Base-by-base conservation (phyloP, 2,888 invertebrate species). In the Biston stratarius region DNA sequence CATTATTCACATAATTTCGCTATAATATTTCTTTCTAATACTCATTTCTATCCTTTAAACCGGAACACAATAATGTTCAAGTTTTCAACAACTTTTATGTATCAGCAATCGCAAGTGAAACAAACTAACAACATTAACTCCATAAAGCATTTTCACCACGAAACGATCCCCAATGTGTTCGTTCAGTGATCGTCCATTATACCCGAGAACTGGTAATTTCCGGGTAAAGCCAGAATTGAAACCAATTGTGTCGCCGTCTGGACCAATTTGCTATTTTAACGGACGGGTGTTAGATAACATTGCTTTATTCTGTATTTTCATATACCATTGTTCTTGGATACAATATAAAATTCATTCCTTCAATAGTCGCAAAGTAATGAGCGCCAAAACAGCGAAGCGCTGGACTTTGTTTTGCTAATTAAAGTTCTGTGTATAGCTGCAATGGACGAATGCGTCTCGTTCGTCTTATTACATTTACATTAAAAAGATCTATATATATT, bases 121-220 rank as follows among this genome's bases (percentile, higher is more conserved):
- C 51, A 38, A 52, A 59, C 59, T 53, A 58, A 59, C 47, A 47
- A 52, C 48, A 10, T 2, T 48, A 33, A 8, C 9, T 8, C 38
- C 6, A 38, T 33, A 52, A 14, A 8, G 38, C 14, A 56, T 60
- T 61, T 64, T 48, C 48, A 40, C 58, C 58, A 42, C 65, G 47
- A 47, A 64, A 53, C 38, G 38, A 38, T 14, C 34, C 36, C n/a
- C n/a, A 47, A 45, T 36, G 24, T 38, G 48, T 44, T 63, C 45
- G 52, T 47, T 59, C 61, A 56, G 33, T 55, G 45, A 56, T 14
- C 49, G 51, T 49, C 52, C 38, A 66, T 66, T 61, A 66, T 57
- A 60, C 38, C 56, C 65, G 33, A 49, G 56, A 56, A 61, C 61
- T 56, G 56, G 61, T 61, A 61, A 66, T 66, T 66, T 66, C 65